These are phyloP conservation scores for Saxidomus purpurata DNA, from an alignment of 1,140 invertebrate genomes.

Conservation along the genomic window DNA sequence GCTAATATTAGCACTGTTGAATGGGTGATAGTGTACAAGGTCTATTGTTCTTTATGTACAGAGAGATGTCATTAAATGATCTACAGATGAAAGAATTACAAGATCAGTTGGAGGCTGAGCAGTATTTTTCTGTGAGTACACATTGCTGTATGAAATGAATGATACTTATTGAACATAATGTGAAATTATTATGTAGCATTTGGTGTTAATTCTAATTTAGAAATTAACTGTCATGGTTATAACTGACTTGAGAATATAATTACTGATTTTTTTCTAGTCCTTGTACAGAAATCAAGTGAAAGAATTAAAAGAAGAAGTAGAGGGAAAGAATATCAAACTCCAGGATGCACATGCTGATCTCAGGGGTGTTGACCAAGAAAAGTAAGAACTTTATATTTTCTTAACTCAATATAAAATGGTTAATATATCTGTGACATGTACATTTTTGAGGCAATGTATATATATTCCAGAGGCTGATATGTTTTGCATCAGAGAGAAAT, in stretches of 20 bases:
- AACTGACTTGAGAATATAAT: too few relatives aligned
- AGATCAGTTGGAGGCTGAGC: conserved; percentile 97
- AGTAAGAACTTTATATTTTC: conserved; percentile 81
- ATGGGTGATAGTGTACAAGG: too few relatives aligned
- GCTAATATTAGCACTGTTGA: too few relatives aligned
- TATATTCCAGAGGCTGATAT: too few relatives aligned
- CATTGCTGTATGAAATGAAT: too few relatives aligned
- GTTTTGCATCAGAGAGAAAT: too few relatives aligned
- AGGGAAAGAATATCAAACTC: conserved; percentile 91
- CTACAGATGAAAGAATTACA: conserved; percentile 97
- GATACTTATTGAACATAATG: too few relatives aligned
- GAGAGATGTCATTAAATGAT: conserved; percentile 89
- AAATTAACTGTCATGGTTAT: too few relatives aligned
- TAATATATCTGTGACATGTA: too few relatives aligned
- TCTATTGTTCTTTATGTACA: conserved; percentile 65
- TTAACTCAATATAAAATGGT: background rate
- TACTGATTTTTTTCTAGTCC: conserved; percentile 90
- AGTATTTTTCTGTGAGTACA: conserved; percentile 91
- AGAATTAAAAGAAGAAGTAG: conserved; percentile 95
- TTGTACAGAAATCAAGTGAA: conserved; percentile 97
- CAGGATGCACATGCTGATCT: conserved; percentile 92
- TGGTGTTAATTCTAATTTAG: too few relatives aligned
- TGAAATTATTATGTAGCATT: too few relatives aligned
- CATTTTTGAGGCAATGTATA: too few relatives aligned
- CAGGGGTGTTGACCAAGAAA: conserved; percentile 81